phyloP scores from a whole-genome alignment of 2,113 vertebrate species.

The Saccopteryx leptura region DNA sequence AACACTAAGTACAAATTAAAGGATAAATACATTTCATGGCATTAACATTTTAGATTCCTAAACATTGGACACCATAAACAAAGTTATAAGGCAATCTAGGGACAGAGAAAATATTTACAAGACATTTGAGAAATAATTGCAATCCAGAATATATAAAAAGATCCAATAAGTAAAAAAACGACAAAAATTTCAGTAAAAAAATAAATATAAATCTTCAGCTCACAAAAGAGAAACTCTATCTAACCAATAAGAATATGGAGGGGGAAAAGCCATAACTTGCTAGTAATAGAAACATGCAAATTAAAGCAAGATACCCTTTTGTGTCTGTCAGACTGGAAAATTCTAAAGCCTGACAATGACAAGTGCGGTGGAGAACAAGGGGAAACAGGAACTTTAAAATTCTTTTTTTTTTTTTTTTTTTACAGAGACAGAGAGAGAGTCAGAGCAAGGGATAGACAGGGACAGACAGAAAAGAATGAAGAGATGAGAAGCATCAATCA shows the following conservation, averaged over 20 bases:
- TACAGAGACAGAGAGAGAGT: no score
- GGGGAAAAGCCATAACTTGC: neutral
- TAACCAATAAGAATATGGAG: constrained; percentile 8
- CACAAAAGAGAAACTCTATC: constrained; percentile 15
- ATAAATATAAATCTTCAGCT: constrained; percentile 35
- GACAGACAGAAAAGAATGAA: no score
- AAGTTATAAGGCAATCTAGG: constrained; percentile 51
- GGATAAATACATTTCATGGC: neutral
- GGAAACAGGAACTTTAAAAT: constrained; percentile 23
- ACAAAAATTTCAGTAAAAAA: constrained; percentile 29
- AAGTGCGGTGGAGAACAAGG: neutral
- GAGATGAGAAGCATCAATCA: no score
- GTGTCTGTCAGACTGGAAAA: constrained; percentile 57
- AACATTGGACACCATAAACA: neutral
- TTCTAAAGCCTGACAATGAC: constrained; percentile 13
- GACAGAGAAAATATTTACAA: neutral
- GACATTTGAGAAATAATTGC: constrained; percentile 39
- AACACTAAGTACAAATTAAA: constrained; percentile 6
- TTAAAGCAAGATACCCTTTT: constrained; percentile 53
- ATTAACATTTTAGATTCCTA: constrained; percentile 17
- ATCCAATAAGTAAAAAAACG: constrained; percentile 12
- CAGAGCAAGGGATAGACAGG: no score
- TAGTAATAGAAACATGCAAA: constrained; percentile 61
- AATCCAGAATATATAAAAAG: constrained; percentile 42
- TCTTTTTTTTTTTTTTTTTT: neutral